phyloP scores from a whole-genome alignment of 2,797 vertebrate species.

The Tympanoctomys barrerae region DNA sequence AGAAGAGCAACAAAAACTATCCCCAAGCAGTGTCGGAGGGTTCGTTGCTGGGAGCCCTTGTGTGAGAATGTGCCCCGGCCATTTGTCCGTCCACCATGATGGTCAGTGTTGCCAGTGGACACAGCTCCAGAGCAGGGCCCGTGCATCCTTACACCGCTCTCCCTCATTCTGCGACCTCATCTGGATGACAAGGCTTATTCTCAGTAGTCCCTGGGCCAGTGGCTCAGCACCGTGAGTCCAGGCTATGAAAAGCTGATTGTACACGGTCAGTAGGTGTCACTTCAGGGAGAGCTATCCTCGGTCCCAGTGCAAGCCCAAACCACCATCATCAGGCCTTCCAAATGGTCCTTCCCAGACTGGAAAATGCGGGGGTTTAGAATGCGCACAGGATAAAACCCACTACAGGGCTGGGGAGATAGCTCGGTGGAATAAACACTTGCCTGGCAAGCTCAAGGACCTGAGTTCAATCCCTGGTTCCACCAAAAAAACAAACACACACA shows the following conservation, averaged over 20 bases:
- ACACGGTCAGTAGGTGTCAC: too few species aligned
- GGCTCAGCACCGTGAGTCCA: background rate
- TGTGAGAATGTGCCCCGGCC: too few species aligned
- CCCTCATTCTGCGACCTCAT: background rate
- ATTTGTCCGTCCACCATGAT: too few species aligned
- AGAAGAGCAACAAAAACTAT: background rate
- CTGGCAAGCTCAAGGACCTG: too few species aligned
- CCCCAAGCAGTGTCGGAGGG: background rate
- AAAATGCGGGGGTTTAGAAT: slow-evolving; percentile 5
- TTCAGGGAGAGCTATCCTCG: background rate
- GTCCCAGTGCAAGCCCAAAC: background rate
- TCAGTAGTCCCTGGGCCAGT: background rate
- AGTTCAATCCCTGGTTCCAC: too few species aligned
- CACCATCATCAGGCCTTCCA: background rate
- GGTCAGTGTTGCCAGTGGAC: background rate
- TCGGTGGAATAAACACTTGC: too few species aligned
- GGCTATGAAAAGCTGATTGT: background rate
- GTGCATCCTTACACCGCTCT: background rate
- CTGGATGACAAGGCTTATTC: background rate
- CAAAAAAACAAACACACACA: too few species aligned
- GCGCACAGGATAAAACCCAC: background rate
- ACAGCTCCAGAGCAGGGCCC: background rate
- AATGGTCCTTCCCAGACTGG: background rate
- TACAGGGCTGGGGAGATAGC: too few species aligned
- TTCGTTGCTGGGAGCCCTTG: background rate